Evolutionary conservation across 2,797 vertebrate genomes (phyloP), one percentile per base, ranked within the genome.

Genomic region (Gephyroberyx darwinii): DNA sequence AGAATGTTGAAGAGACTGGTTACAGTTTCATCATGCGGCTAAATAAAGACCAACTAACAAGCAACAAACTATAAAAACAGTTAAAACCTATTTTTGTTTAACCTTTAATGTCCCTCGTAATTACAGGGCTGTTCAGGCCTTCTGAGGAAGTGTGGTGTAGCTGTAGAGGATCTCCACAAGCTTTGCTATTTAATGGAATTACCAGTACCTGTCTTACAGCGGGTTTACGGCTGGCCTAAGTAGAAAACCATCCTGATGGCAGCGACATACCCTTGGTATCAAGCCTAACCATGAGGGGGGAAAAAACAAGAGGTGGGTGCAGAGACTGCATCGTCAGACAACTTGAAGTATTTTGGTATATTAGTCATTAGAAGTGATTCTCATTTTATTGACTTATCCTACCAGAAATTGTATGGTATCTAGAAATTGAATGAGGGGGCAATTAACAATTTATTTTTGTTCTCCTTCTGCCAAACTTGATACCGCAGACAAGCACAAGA

Each of bases 231-330:
- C 31, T 33, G 10, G 17, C 10, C 10, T 30, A 12, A 47, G 5
- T 20, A 37, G 16, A 13, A 20, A 22, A 57, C 6, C 35, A 41
- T 58, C 33, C 50, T 48, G 26, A 94, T 94, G 93, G 91, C 92
- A 1, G 85, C 90, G 19, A 84, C 58, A 65, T 71, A 60, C 53
- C 68, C 83, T 54, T 96, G 95, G 95, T 95, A 94, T 94, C 95
- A 94, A 78, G 87, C 93, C 7, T 96, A 9, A 90, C 88, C 13
- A 69, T 76, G 56, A 89, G 86, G 75, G 95, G 93, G 82, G 95
- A 94, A 72, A 80, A 76, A 76, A 41, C 8, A 33, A 20, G 69
- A 59, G 6, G 3, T 50, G 55, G 0, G 66, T 13, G 31, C 75
- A 1, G 35, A 85, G 6, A 86, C 80, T 16, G 58, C 80, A 0